These are phyloP conservation scores for Desmophyllum pertusum DNA, from an alignment of 92 coral and sea anemone species.

Conservation along the genomic window DNA sequence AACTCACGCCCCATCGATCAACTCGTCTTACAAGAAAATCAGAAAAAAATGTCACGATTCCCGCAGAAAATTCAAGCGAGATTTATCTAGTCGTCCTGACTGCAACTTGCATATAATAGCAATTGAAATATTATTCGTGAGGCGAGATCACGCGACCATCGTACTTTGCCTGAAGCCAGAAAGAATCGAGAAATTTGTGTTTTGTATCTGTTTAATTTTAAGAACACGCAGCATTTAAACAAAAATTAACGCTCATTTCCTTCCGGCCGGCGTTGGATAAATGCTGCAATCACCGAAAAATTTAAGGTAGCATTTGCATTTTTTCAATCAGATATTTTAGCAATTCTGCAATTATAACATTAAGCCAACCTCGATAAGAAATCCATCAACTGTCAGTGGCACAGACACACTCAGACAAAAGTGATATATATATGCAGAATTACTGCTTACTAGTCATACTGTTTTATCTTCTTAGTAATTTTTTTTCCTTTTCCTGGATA, in stretches of 20 bases:
- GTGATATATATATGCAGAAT: neutral
- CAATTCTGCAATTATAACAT: constrained; percentile 21
- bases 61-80: neutral
- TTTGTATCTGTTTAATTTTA: neutral
- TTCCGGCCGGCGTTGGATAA: neutral
- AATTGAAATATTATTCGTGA: neutral
- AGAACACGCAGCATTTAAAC: neutral
- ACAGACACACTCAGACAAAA: constrained; percentile 13
- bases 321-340: neutral
- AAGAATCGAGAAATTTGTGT: neutral
- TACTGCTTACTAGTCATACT: neutral
- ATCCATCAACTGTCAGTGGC: neutral
- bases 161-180: no score
- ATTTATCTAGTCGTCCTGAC: neutral
- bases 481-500: neutral
- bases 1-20: neutral
- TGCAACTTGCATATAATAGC: neutral
- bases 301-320: neutral
- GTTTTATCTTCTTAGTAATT: neutral
- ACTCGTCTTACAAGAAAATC: neutral
- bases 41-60: neutral
- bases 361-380: constrained; percentile 1
- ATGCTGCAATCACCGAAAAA: neutral
- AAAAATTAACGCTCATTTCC: neutral
- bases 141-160: neutral